Conservation (phyloP, 2,113 vertebrate genomes). For the Dolichotis patagonum region DNA sequence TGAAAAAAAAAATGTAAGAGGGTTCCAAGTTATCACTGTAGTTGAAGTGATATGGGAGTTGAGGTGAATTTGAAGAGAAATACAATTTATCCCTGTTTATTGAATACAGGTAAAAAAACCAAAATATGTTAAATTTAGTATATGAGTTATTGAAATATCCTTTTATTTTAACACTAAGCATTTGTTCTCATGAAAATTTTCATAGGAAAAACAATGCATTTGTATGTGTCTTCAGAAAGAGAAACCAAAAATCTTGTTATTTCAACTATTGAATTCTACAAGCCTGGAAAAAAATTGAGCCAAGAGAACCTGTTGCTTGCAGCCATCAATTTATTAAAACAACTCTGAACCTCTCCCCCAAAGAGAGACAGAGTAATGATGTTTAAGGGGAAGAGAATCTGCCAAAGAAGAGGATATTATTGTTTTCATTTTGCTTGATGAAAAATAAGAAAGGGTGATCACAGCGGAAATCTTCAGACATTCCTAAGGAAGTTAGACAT, state of each 20-base stretch:
- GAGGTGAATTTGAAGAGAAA: background rate
- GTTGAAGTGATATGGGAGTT: background rate
- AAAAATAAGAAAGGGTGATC: conserved; percentile 89
- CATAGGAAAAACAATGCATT: background rate
- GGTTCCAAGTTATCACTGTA: background rate
- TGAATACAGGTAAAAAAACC: background rate
- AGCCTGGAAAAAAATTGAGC: background rate
- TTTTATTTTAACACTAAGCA: background rate
- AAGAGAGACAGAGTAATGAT: accelerated
- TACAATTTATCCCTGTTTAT: background rate
- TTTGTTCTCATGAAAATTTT: background rate
- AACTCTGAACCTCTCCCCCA: accelerated
- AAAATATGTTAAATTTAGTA: background rate
- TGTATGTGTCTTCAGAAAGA: background rate
- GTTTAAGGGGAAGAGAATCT: conserved; percentile 78
- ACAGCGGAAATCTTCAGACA: conserved; percentile 72
- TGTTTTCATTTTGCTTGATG: conserved; percentile 85
- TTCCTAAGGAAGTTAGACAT: accelerated
- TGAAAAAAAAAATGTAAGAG: background rate
- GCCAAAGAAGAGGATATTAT: conserved; percentile 86
- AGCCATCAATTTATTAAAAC: accelerated
- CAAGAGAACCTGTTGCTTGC: background rate
- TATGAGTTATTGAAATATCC: background rate
- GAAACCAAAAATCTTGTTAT: background rate
- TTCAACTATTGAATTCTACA: background rate